These are phyloP conservation scores for Netelia fuscicornis DNA, from an alignment of 2,888 invertebrate species.

Conservation along the genomic window DNA sequence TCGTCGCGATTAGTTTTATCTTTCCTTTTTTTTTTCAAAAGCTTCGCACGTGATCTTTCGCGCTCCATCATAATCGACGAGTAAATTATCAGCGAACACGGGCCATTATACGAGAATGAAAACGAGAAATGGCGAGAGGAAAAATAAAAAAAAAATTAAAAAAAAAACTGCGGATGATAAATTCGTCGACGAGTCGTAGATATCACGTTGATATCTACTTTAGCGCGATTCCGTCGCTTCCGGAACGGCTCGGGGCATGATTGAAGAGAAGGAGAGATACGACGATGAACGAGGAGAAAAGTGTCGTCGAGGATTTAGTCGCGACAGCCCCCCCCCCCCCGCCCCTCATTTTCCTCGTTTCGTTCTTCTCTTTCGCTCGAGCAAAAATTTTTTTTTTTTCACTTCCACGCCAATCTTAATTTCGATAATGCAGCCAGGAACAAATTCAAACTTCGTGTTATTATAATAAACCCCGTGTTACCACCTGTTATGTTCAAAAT, in stretches of 20 bases:
- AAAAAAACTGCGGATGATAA: constrained; percentile 3
- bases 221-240: constrained; percentile 10
- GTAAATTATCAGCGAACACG: too few relatives aligned
- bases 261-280: constrained; percentile 18
- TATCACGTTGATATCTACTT: constrained; percentile 15
- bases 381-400: constrained; percentile 4
- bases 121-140: neutral
- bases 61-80: too few relatives aligned
- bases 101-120: too few relatives aligned
- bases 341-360: neutral
- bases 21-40: too few relatives aligned
- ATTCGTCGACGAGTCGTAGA: constrained; percentile 11
- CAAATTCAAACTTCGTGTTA: constrained; percentile 36
- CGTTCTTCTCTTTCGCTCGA: neutral
- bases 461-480: neutral
- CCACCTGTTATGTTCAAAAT: constrained; percentile 2
- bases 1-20: too few relatives aligned
- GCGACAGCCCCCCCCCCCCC: neutral
- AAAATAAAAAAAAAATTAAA: constrained; percentile 8
- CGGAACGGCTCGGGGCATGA: constrained; percentile 23
- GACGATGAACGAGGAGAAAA: constrained; percentile 9
- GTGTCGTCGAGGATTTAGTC: constrained; percentile 10
- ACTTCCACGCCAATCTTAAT: constrained; percentile 29
- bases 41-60: too few relatives aligned
- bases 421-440: constrained; percentile 34